Conservation (phyloP, 2,113 vertebrate genomes). For the Columbina picui region DNA sequence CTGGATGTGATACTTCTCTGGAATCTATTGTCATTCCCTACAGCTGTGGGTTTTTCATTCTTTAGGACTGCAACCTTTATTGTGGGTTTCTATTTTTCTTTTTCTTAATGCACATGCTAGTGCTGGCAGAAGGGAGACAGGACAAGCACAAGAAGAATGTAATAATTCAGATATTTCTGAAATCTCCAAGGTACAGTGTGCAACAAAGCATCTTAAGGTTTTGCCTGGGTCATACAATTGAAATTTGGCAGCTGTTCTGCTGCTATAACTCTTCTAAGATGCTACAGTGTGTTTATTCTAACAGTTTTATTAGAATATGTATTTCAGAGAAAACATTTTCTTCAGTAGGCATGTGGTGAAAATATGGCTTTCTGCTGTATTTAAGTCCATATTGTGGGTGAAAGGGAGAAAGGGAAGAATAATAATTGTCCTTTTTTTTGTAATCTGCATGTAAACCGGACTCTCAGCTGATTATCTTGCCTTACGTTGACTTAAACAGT, state of each 20-base stretch:
- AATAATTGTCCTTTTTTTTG: background rate
- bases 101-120: background rate
- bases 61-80: background rate
- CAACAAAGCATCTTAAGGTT: background rate
- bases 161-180: background rate
- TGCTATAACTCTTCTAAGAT: background rate
- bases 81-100: background rate
- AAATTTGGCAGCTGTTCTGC: background rate
- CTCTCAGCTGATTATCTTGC: background rate
- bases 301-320: background rate
- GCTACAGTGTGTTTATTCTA: background rate
- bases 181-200: background rate
- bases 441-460: background rate
- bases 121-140: background rate
- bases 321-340: background rate
- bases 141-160: slow-evolving; percentile 10
- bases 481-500: background rate
- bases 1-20: background rate
- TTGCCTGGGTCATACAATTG: background rate
- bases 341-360: background rate
- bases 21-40: background rate
- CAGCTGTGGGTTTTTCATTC: background rate
- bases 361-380: background rate
- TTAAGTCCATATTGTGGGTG: accelerated
- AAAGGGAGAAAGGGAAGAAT: background rate